These are phyloP conservation scores for Oceanites oceanicus DNA, from an alignment of 2,113 vertebrate species.

Conservation along the genomic window DNA sequence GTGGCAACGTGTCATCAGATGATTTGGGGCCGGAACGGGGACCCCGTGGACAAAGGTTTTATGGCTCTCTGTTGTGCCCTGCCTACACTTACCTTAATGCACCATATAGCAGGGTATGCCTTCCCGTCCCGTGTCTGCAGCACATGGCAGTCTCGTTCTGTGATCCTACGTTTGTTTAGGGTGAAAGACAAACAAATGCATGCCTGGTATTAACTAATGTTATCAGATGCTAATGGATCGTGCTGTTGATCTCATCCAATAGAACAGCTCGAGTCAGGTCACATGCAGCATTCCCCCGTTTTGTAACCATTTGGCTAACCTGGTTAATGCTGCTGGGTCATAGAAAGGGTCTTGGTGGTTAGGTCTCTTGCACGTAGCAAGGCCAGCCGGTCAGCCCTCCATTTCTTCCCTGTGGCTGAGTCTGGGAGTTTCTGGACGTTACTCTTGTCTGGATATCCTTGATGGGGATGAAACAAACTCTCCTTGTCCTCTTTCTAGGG, in stretches of 20 bases:
- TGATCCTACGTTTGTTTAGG: neutral
- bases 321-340: neutral
- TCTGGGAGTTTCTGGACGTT: neutral
- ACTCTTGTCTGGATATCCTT: neutral
- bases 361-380: neutral
- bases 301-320: neutral
- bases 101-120: rapidly evolving
- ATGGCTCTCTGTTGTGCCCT: neutral
- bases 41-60: rapidly evolving
- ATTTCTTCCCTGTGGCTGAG: neutral
- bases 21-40: neutral
- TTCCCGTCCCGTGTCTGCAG: rapidly evolving
- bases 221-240: neutral
- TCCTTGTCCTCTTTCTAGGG: neutral
- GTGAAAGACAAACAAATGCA: neutral
- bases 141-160: neutral
- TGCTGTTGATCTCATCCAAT: neutral
- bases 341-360: neutral
- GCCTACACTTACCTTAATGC: rapidly evolving
- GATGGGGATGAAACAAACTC: neutral
- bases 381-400: neutral
- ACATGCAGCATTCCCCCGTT: neutral
- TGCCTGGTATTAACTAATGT: neutral
- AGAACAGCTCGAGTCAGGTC: neutral
- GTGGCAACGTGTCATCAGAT: neutral